Evolutionary conservation across 2,797 vertebrate species (phyloP).

Genomic region (Sus cebifrons): DNA sequence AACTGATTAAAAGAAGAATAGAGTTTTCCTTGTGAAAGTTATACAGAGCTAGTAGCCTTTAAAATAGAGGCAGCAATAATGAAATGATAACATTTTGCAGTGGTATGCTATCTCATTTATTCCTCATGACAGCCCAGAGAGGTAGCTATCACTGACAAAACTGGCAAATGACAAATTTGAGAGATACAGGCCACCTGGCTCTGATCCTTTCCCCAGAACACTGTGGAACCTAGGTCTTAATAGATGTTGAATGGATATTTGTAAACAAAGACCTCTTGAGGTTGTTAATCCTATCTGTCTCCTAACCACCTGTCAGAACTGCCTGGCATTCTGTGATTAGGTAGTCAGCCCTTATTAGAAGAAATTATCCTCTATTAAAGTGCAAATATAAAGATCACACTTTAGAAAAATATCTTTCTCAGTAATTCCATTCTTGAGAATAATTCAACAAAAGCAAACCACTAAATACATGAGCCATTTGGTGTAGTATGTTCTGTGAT

Average conservation of each 20-base stretch:
- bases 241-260: background rate
- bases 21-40: conserved; percentile 9
- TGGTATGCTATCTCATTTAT: background rate
- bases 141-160: background rate
- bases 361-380: background rate
- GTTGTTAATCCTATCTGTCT: background rate
- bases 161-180: background rate
- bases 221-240: background rate
- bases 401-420: background rate
- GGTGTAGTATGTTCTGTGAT: background rate
- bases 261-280: background rate
- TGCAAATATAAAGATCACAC: background rate
- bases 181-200: background rate
- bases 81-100: background rate
- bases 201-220: background rate
- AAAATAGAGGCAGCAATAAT: background rate
- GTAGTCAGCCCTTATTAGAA: background rate
- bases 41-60: background rate
- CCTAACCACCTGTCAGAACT: background rate
- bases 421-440: background rate
- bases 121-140: background rate
- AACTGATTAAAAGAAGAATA: background rate
- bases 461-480: background rate
- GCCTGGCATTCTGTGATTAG: background rate
- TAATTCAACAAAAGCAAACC: conserved; percentile 56